Evolutionary conservation across 2,888 invertebrate species (phyloP).

Genomic region (Cantharis nigra): DNA sequence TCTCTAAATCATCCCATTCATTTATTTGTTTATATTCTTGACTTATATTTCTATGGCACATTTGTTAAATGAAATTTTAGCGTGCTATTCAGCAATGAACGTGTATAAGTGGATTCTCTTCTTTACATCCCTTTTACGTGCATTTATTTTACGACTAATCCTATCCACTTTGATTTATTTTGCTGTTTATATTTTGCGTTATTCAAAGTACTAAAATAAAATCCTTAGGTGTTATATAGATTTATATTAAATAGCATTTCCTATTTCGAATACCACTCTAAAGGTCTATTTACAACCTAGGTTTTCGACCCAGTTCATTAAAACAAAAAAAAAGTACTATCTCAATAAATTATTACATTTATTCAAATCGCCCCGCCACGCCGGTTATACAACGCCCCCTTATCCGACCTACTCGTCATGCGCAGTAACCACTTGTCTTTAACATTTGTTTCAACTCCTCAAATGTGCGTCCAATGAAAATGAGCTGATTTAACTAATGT

Average conservation of each 20-base stretch:
- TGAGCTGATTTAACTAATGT: too few relatives aligned
- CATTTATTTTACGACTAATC: constrained; percentile 28
- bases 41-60: constrained; percentile 20
- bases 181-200: constrained; percentile 20
- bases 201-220: not conserved
- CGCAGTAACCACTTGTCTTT: too few relatives aligned
- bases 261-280: not conserved
- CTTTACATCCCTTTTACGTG: constrained; percentile 20
- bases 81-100: constrained; percentile 23
- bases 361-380: too few relatives aligned
- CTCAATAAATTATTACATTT: too few relatives aligned
- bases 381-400: too few relatives aligned
- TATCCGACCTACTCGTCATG: too few relatives aligned
- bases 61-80: constrained; percentile 29
- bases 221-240: not conserved
- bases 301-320: not conserved
- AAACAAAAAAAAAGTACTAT: too few relatives aligned
- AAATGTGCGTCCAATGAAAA: too few relatives aligned
- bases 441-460: too few relatives aligned
- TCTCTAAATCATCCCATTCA: not conserved
- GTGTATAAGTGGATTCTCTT: constrained; percentile 10
- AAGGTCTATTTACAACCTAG: not conserved
- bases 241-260: not conserved
- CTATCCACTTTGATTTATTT: constrained; percentile 24
- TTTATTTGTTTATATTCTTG: constrained; percentile 26